phyloP scores from a whole-genome alignment of 2,797 vertebrate genomes.

The Enteromius paludinosus region DNA sequence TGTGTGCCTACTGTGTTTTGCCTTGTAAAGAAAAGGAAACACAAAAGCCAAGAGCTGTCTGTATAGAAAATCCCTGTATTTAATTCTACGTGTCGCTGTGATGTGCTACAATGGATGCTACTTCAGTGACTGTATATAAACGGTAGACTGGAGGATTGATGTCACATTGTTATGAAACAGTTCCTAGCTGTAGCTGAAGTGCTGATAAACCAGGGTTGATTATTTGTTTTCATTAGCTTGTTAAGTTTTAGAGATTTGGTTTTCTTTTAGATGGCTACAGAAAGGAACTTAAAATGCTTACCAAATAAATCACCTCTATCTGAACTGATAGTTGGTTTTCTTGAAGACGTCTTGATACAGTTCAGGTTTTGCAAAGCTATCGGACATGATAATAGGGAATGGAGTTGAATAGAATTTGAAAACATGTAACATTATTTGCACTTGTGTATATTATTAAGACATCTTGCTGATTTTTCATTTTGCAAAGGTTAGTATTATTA shows the following conservation, averaged over 20 bases:
- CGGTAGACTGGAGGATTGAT: background rate
- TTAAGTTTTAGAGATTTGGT: constrained; percentile 36
- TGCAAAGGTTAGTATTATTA: background rate
- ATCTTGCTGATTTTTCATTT: background rate
- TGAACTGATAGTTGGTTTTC: constrained; percentile 34
- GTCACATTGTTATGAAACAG: constrained; percentile 10
- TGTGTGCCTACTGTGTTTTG: constrained; percentile 67
- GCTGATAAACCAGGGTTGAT: background rate
- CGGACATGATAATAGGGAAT: background rate
- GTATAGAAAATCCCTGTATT: constrained; percentile 31
- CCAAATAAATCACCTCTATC: constrained; percentile 75
- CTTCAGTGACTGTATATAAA: constrained; percentile 6
- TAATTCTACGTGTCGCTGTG: constrained; percentile 39
- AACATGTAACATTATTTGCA: background rate
- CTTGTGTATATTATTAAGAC: background rate
- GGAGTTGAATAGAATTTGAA: background rate
- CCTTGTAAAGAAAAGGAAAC: constrained; percentile 62
- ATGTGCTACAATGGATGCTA: background rate
- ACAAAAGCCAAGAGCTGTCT: background rate
- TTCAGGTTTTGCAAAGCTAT: background rate
- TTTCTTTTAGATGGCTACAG: constrained; percentile 64
- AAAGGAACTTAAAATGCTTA: constrained; percentile 71
- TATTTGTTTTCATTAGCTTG: constrained; percentile 29
- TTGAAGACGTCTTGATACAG: background rate
- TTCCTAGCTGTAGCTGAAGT: constrained; percentile 19